These are phyloP conservation scores for Orbicella faveolata DNA, from an alignment of 64 coral and sea anemone genomes.

Conservation along the genomic window DNA sequence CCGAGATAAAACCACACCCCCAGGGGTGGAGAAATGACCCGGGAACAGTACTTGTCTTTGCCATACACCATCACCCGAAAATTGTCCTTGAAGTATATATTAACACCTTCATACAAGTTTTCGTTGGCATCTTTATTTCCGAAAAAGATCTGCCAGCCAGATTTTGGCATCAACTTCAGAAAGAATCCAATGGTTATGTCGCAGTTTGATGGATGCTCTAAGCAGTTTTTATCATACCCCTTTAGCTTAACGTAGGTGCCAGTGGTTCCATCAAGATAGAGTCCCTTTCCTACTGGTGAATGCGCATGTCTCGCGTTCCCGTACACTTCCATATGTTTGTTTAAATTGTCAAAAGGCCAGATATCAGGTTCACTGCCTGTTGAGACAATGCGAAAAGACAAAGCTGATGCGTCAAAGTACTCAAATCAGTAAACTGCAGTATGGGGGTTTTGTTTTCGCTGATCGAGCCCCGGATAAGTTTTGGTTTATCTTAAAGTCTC, in stretches of 20 bases:
- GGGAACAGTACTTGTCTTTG: not conserved
- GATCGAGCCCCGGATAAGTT: too few relatives aligned
- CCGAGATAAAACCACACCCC: constrained; percentile 22
- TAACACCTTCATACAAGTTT: not conserved
- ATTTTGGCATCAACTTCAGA: not conserved
- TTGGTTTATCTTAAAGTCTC: too few relatives aligned
- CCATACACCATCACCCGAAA: not conserved
- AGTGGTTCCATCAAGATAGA: not conserved
- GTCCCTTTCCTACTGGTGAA: not conserved
- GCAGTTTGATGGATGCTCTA: not conserved
- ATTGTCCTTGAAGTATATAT: not conserved
- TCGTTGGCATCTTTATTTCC: not conserved
- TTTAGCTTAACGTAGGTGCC: not conserved
- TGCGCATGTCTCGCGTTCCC: not conserved
- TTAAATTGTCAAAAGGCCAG: constrained; percentile 3
- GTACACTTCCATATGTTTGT: not conserved
- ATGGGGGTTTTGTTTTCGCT: too few relatives aligned
- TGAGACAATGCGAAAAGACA: too few relatives aligned
- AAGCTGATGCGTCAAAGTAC: too few relatives aligned
- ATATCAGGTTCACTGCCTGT: too few relatives aligned
- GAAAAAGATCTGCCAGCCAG: not conserved
- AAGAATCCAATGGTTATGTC: constrained; percentile 18
- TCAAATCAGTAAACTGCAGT: too few relatives aligned
- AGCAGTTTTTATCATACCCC: not conserved
- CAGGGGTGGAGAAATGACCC: not conserved